Evolutionary conservation across 2,888 invertebrate species (phyloP).

Genomic region (Odontocolon sp.): DNA sequence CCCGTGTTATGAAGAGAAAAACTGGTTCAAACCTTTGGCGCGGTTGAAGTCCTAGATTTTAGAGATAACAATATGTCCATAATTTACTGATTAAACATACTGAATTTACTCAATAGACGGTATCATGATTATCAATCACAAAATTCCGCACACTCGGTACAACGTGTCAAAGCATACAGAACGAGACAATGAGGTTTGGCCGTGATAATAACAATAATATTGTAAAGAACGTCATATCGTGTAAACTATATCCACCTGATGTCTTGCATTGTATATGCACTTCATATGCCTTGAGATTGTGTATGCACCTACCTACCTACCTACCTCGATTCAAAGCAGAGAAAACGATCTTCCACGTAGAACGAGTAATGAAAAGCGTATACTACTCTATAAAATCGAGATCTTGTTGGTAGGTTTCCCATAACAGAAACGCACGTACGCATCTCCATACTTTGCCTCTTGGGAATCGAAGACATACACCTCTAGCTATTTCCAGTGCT

Average conservation of each 20-base stretch:
- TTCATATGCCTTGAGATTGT: neutral
- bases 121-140: no score
- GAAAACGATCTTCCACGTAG: neutral
- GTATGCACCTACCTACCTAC: no score
- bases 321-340: neutral
- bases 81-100: no score
- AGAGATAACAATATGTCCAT: no score
- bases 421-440: neutral
- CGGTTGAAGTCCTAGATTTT: no score
- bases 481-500: slow-evolving; percentile 15
- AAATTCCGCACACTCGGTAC: no score
- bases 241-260: neutral
- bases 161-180: neutral
- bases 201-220: slow-evolving; percentile 4
- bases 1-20: no score
- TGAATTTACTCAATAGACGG: no score
- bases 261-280: neutral
- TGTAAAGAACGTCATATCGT: slow-evolving; percentile 1
- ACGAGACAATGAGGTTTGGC: neutral
- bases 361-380: slow-evolving; percentile 21
- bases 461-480: neutral
- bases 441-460: neutral
- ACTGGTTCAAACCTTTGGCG: no score
- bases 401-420: neutral
- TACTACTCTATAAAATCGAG: slow-evolving; percentile 10